These are phyloP conservation scores for Onychomys arenicola DNA, from an alignment of 2,797 vertebrate species.

Conservation along the genomic window DNA sequence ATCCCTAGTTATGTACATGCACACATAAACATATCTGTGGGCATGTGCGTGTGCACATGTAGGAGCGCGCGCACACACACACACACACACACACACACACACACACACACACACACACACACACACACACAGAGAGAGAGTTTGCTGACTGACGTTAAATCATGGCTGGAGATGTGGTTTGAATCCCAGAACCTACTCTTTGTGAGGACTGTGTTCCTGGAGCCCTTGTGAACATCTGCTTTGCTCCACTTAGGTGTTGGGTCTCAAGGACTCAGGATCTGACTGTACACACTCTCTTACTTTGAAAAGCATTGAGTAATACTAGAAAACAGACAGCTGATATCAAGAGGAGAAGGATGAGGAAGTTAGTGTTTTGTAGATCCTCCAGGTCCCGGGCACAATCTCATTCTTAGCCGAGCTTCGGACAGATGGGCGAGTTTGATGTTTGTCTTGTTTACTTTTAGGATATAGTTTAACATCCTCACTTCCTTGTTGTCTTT, in stretches of 20 bases:
- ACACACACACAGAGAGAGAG: not conserved
- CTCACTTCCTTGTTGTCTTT: not conserved
- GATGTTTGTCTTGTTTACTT: not conserved
- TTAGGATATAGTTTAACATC: not conserved
- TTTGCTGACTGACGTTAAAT: not conserved
- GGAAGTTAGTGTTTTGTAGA: not conserved
- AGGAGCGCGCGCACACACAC: not conserved
- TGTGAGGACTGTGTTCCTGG: not conserved
- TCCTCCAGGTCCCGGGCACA: not conserved
- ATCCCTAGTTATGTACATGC: not conserved
- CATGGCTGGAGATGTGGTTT: not conserved
- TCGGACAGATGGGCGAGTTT: not conserved
- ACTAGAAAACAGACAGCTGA: not conserved
- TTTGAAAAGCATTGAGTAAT: not conserved
- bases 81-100: not conserved
- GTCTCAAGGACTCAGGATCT: not conserved
- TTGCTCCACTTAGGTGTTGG: accelerated
- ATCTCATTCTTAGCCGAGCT: not conserved
- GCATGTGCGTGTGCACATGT: not conserved
- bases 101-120: not conserved
- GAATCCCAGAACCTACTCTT: not conserved
- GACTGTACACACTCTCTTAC: not conserved
- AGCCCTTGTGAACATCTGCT: not conserved
- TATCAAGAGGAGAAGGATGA: not conserved
- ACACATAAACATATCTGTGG: not conserved